phyloP scores from a whole-genome alignment of 2,888 invertebrate species.

The Drosophila infuscata region DNA sequence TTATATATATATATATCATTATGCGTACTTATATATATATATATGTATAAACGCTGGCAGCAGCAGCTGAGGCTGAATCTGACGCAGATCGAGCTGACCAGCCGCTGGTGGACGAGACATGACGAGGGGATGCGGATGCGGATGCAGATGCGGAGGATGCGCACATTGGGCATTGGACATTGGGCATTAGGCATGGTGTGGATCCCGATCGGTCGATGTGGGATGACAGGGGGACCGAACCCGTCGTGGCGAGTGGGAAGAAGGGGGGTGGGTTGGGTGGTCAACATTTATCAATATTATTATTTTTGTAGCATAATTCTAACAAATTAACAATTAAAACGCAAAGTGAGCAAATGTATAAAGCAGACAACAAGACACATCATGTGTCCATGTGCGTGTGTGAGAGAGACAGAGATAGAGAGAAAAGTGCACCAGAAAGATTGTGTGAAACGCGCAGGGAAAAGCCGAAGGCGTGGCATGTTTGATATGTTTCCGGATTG shows the following conservation, averaged over 20 bases:
- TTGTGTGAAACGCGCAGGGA: neutral
- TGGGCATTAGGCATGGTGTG: neutral
- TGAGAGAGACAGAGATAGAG: neutral
- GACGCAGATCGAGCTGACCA: conserved; percentile 6
- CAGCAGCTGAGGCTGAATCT: conserved; percentile 3
- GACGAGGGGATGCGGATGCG: neutral
- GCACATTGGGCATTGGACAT: conserved; percentile 25
- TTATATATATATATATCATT: conserved; percentile 1
- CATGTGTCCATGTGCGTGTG: neutral
- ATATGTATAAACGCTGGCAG: conserved; percentile 7
- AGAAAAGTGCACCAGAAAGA: neutral
- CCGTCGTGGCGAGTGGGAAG: neutral
- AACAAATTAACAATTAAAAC: conserved; percentile 41
- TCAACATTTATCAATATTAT: conserved; percentile 65
- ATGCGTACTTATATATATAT: conserved; percentile 1
- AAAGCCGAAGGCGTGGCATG: conserved; percentile 2
- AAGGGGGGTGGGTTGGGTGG: neutral
- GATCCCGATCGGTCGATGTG: conserved; percentile 3
- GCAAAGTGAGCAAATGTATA: conserved; percentile 2
- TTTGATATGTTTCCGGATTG: neutral
- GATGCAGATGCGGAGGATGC: neutral
- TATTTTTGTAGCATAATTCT: conserved; percentile 71
- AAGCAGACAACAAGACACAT: neutral
- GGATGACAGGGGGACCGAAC: neutral
- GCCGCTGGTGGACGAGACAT: neutral